phyloP scores from a whole-genome alignment of 2,888 invertebrate species.

The Tenodera sinensis region DNA sequence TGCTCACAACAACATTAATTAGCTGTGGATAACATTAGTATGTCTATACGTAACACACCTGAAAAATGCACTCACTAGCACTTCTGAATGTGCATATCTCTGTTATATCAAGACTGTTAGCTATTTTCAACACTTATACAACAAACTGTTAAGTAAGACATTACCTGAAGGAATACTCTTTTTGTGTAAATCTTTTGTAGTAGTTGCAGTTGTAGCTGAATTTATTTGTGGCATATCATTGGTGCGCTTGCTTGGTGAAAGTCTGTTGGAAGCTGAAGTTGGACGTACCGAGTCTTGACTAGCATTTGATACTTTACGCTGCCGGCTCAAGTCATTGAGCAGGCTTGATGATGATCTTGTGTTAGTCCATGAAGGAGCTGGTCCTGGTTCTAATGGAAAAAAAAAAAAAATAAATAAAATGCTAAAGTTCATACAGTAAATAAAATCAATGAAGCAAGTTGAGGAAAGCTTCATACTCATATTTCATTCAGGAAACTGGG shows the following conservation, averaged over 20 bases:
- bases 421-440: background rate
- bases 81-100: too few relatives aligned
- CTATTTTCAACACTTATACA: too few relatives aligned
- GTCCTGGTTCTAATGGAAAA: conserved; percentile 47
- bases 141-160: too few relatives aligned
- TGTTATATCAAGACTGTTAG: too few relatives aligned
- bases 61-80: too few relatives aligned
- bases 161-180: conserved; percentile 16
- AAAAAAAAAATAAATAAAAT: background rate
- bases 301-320: conserved; percentile 24
- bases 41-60: too few relatives aligned
- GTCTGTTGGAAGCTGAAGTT: conserved; percentile 16
- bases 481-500: too few relatives aligned
- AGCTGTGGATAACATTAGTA: too few relatives aligned
- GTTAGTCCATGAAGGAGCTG: conserved; percentile 45
- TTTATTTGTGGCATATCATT: conserved; percentile 51
- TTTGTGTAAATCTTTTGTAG: conserved; percentile 37
- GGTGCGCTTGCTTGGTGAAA: conserved; percentile 42
- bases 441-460: too few relatives aligned
- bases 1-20: too few relatives aligned
- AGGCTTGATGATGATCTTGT: conserved; percentile 9
- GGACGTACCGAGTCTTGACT: conserved; percentile 23
- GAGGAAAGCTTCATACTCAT: too few relatives aligned
- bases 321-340: conserved; percentile 26
- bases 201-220: conserved; percentile 39